Conservation (phyloP, 2,797 vertebrate genomes). For the Pangasius sanitwongsei region DNA sequence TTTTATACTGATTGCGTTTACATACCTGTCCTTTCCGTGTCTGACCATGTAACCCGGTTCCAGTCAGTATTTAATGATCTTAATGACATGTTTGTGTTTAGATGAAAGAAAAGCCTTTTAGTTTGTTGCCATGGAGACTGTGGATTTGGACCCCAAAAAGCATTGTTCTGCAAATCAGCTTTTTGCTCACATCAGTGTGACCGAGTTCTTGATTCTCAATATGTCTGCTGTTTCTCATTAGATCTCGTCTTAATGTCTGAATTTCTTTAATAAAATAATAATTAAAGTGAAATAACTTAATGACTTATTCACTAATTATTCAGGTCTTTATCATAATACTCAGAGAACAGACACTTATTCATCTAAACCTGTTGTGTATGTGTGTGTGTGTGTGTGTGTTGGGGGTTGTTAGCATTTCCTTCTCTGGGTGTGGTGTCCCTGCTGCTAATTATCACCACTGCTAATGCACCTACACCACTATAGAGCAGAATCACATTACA, state of each 20-base stretch:
- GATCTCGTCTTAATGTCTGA: neutral
- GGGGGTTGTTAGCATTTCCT: neutral
- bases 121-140: neutral
- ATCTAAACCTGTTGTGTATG: slow-evolving; percentile 10
- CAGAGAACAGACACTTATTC: neutral
- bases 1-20: neutral
- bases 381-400: neutral
- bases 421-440: slow-evolving; percentile 1
- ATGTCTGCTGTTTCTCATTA: neutral
- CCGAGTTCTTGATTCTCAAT: neutral
- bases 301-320: neutral
- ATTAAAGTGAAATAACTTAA: neutral
- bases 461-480: neutral
- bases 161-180: neutral
- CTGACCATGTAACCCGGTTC: neutral
- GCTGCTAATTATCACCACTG: too few relatives aligned
- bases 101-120: neutral
- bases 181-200: neutral
- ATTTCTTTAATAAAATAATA: neutral
- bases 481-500: neutral
- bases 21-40: neutral
- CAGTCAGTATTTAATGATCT: neutral
- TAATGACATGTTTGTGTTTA: neutral
- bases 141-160: neutral
- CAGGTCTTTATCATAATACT: neutral